phyloP scores from a whole-genome alignment of 2,797 vertebrate genomes.

The Pseudotriccus pelzelni region DNA sequence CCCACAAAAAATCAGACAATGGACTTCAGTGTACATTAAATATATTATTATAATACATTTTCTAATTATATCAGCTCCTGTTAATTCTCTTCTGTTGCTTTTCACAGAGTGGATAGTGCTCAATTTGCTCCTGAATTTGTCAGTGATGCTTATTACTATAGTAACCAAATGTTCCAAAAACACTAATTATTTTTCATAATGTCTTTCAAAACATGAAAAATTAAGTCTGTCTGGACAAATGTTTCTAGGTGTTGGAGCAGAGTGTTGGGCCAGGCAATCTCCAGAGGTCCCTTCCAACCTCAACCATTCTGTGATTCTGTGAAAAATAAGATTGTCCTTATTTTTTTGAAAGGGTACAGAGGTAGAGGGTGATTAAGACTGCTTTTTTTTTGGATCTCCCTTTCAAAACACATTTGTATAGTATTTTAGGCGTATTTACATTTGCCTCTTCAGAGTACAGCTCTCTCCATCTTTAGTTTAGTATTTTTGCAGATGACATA shows the following conservation, averaged over 20 bases:
- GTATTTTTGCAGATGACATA: background rate
- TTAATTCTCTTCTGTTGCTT: background rate
- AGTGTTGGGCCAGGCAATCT: background rate
- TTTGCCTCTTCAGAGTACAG: background rate
- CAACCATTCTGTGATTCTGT: background rate
- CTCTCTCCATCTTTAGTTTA: background rate
- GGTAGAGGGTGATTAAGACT: background rate
- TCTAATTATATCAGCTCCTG: background rate
- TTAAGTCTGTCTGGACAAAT: background rate
- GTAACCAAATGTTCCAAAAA: constrained; percentile 10
- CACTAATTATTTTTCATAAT: constrained; percentile 18
- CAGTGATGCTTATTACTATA: constrained; percentile 7
- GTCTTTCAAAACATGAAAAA: background rate
- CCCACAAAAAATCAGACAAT: background rate
- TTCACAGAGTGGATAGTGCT: background rate
- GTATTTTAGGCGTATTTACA: background rate
- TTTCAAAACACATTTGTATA: background rate
- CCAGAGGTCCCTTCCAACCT: background rate
- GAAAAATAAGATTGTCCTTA: background rate
- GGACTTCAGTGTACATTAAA: background rate
- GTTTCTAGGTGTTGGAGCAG: background rate
- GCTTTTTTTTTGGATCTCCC: background rate
- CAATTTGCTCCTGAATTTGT: background rate
- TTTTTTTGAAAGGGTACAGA: background rate
- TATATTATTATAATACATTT: background rate